phyloP scores from a whole-genome alignment of 1,140 invertebrate species.

The Thaumetopoea pityocampa region DNA sequence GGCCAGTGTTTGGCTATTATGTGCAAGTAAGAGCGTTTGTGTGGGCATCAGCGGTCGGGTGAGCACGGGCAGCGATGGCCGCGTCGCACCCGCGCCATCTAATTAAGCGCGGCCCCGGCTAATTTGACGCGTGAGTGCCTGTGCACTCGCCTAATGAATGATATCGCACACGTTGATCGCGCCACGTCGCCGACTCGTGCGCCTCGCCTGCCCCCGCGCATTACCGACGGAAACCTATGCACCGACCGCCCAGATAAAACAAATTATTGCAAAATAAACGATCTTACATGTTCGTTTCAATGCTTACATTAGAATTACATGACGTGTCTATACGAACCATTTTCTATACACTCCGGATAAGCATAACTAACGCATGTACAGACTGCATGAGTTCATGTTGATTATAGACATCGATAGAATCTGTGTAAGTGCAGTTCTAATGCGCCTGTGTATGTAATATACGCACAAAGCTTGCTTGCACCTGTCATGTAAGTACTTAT shows the following conservation, averaged over 20 bases:
- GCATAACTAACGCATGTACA: conserved; percentile 58
- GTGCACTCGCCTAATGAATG: conserved; percentile 61
- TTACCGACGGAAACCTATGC: conserved; percentile 36
- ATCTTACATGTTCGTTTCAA: conserved; percentile 1
- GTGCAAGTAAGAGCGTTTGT: conserved; percentile 16
- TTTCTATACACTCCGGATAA: conserved; percentile 43
- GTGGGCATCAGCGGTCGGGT: conserved; percentile 12
- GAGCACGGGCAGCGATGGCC: conserved; percentile 18
- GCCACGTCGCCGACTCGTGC: conserved; percentile 42
- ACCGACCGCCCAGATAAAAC: conserved; percentile 35
- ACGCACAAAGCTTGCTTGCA: too few relatives aligned
- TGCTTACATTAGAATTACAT: conserved; percentile 16
- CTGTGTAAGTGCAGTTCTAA: conserved; percentile 38
- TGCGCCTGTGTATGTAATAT: conserved; percentile 50
- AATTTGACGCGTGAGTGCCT: conserved; percentile 64
- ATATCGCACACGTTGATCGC: conserved; percentile 72
- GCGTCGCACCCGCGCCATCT: conserved; percentile 37
- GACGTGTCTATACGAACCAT: conserved; percentile 29
- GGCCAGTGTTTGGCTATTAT: too few relatives aligned
- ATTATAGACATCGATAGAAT: conserved; percentile 55
- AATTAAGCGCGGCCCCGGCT: conserved; percentile 61
- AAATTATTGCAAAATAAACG: conserved; percentile 24
- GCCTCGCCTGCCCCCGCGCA: conserved; percentile 27
- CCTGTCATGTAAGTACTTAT: too few relatives aligned
- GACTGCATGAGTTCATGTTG: conserved; percentile 53